A percentile compares a stretch with the other conserved stretches of the same genome.
Evolutionary conservation across 2,888 invertebrate species (phyloP).

Genomic region (Pandemis heparana): DNA sequence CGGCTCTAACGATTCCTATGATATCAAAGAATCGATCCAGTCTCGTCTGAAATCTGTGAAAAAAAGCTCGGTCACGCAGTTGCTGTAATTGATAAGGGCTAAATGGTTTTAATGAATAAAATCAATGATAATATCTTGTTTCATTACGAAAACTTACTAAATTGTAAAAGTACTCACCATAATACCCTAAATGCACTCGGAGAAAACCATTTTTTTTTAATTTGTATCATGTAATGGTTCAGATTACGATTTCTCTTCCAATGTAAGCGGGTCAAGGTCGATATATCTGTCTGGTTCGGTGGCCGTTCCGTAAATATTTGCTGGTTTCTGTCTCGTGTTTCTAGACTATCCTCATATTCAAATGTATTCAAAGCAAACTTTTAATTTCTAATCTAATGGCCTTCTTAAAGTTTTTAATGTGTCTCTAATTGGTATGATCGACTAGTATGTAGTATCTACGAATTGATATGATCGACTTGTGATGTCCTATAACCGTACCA

Average conservation of each 20-base stretch:
- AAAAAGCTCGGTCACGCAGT: too few species aligned
- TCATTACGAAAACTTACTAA: too few species aligned
- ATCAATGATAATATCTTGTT: background rate
- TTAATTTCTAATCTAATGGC: constrained; percentile 23
- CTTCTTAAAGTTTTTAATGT: background rate
- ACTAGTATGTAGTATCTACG: too few species aligned
- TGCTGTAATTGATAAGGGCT: background rate
- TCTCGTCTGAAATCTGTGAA: too few species aligned
- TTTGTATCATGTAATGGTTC: constrained; percentile 59
- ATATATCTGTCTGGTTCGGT: constrained; percentile 57
- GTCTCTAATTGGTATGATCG: background rate
- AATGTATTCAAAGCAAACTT: constrained; percentile 31
- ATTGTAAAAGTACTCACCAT: too few species aligned
- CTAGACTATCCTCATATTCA: constrained; percentile 18
- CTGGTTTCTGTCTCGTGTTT: constrained; percentile 52
- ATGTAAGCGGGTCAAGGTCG: constrained; percentile 77
- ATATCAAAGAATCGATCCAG: too few species aligned
- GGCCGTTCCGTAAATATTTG: constrained; percentile 50
- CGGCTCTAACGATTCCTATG: too few species aligned
- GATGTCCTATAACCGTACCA: too few species aligned
- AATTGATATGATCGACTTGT: background rate
- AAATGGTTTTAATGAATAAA: background rate
- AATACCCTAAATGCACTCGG: too few species aligned
- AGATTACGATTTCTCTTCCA: constrained; percentile 76
- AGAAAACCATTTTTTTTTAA: constrained; percentile 47